These are phyloP conservation scores for Andrena bicolor DNA, from an alignment of 2,888 invertebrate genomes.

Conservation along the genomic window DNA sequence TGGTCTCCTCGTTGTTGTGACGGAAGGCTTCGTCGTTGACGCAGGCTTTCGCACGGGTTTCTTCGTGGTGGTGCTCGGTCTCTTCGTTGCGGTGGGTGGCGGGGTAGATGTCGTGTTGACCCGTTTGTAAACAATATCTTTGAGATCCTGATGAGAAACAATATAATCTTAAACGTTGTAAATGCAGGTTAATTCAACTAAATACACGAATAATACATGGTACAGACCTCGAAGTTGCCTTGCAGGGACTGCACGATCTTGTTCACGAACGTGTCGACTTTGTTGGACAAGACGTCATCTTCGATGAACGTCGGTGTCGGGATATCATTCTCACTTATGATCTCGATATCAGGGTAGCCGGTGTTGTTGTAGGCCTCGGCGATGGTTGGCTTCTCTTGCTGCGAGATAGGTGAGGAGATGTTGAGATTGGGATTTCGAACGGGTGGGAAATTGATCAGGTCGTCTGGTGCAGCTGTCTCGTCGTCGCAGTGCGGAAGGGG, in stretches of 20 bases:
- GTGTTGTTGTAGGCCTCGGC: conserved; percentile 85
- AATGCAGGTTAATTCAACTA: not conserved
- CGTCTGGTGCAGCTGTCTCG: conserved; percentile 89
- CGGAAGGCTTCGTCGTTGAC: conserved; percentile 69
- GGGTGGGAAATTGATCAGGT: conserved; percentile 93
- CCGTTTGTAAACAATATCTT: conserved; percentile 89
- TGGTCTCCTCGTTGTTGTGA: conserved; percentile 78
- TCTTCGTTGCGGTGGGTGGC: conserved; percentile 71
- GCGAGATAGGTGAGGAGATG: conserved; percentile 87
- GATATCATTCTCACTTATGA: conserved; percentile 88
- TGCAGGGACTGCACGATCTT: conserved; percentile 94
- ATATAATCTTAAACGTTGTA: not conserved
- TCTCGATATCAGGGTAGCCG: conserved; percentile 76
- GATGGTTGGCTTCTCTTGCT: conserved; percentile 83
- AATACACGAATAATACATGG: not conserved
- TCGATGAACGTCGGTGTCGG: conserved; percentile 92
- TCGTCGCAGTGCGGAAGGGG: conserved; percentile 85
- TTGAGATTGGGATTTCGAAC: conserved; percentile 94
- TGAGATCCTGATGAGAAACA: conserved; percentile 87
- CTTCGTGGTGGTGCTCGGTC: conserved; percentile 66
- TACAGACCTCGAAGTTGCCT: conserved; percentile 88
- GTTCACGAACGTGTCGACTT: conserved; percentile 93
- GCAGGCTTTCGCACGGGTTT: conserved; percentile 72
- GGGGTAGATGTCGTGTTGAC: conserved; percentile 53
- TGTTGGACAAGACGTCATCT: conserved; percentile 91